Percentiles rank a stretch among this genome's conserved stretches.
Conservation (phyloP, 2,113 vertebrate genomes). For the Chionomys nivalis region DNA sequence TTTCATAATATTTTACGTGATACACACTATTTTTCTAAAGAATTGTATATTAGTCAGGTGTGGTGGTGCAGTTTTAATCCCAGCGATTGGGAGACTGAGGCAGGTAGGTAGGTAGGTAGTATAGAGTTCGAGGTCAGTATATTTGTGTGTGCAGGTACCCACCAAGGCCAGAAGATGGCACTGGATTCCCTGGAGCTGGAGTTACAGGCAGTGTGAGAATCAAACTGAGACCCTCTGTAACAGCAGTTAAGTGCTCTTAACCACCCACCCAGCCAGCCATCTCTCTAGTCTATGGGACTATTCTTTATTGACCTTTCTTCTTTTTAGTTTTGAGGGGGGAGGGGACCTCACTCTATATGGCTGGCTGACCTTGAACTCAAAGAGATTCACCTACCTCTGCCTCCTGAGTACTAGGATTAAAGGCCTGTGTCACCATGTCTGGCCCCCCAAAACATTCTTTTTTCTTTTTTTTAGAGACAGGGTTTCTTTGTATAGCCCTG, state of each 20-base stretch:
- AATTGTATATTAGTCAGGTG: no score
- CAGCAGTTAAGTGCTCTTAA: neutral
- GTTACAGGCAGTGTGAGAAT: neutral
- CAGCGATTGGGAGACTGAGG: no score
- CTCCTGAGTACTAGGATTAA: neutral
- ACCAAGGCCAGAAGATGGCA: neutral
- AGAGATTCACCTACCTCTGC: neutral
- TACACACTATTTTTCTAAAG: neutral
- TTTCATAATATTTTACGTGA: neutral
- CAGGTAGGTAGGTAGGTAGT: no score
- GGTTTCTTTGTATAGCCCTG: neutral
- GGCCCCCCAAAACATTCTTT: neutral
- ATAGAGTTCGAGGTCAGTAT: no score
- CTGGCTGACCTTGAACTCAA: neutral
- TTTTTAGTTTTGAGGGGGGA: neutral
- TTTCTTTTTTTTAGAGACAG: no score
- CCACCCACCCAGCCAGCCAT: no score
- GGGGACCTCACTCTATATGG: neutral
- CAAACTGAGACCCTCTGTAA: neutral
- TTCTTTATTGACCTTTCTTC: neutral
- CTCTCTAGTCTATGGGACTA: neutral
- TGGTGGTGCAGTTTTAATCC: no score
- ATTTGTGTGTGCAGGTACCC: no score
- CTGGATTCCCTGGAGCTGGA: neutral
- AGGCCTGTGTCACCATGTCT: neutral